A percentile compares a stretch with the other conserved stretches of the same genome.
Evolutionary conservation across 2,797 vertebrate species (phyloP).

Genomic region (Ptychadena robeensis): DNA sequence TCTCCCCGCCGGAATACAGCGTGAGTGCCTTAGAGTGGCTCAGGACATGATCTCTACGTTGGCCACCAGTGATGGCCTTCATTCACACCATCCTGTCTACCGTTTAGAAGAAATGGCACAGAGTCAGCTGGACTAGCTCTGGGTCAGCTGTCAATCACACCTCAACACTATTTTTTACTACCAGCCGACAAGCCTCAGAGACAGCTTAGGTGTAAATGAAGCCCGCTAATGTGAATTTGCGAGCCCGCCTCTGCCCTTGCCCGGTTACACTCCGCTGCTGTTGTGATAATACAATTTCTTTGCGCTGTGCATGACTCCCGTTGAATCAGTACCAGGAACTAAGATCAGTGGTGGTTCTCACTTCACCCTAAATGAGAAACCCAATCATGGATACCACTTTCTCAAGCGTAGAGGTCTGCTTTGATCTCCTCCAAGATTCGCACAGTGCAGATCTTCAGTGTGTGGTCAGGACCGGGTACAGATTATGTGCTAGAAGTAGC

Average conservation of each 20-base stretch:
- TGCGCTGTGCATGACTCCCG: too few species aligned
- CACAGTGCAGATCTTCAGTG: slow-evolving; percentile 91
- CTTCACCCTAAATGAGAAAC: slow-evolving; percentile 93
- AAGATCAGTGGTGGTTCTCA: slow-evolving; percentile 88
- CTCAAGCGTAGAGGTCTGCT: slow-evolving; percentile 94
- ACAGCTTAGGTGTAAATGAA: too few species aligned
- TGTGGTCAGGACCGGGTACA: slow-evolving; percentile 94
- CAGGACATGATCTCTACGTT: slow-evolving; percentile 90
- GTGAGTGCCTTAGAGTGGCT: slow-evolving; percentile 95
- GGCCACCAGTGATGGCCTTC: slow-evolving; percentile 92
- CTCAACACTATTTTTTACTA: too few species aligned
- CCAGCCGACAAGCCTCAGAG: too few species aligned
- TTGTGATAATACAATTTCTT: too few species aligned
- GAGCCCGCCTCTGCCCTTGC: too few species aligned
- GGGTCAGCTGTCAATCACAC: too few species aligned
- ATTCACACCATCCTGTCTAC: slow-evolving; percentile 91
- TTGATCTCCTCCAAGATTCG: slow-evolving; percentile 88
- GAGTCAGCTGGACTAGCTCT: slow-evolving; percentile 64
- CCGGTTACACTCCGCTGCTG: too few species aligned
- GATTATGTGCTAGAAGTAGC: slow-evolving; percentile 91
- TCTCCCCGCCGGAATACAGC: slow-evolving; percentile 81
- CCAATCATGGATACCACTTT: slow-evolving; percentile 91
- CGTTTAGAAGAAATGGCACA: slow-evolving; percentile 81
- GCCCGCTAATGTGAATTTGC: too few species aligned
- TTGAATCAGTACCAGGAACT: too few species aligned